Percentiles rank a stretch among this genome's conserved stretches.
Evolutionary conservation across 1,140 invertebrate species (phyloP).

Genomic region (Colletes latitarsis): DNA sequence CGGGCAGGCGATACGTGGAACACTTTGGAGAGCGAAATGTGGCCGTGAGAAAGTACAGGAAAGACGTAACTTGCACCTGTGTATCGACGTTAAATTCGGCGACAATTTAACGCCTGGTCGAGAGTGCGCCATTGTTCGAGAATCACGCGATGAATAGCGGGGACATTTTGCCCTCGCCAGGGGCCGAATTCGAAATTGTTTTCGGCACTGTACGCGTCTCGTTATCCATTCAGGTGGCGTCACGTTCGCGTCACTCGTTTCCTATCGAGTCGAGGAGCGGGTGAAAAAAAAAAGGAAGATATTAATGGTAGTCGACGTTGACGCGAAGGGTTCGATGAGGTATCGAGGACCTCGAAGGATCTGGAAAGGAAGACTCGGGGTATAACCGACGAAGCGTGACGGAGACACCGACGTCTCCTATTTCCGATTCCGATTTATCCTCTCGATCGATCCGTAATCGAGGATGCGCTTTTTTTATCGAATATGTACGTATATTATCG

Average conservation of each 20-base stretch:
- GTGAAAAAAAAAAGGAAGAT: slow-evolving; percentile 4
- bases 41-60: not conserved
- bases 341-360: not conserved
- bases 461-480: not conserved
- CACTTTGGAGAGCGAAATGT: not conserved
- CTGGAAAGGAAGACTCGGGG: slow-evolving; percentile 12
- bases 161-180: not conserved
- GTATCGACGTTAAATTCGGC: not conserved
- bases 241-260: slow-evolving; percentile 4
- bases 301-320: slow-evolving; percentile 35
- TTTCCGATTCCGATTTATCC: not conserved
- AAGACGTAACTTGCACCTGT: not conserved
- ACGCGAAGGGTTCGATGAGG: slow-evolving; percentile 10
- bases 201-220: slow-evolving; percentile 17
- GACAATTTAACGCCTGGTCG: not conserved
- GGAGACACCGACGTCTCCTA: slow-evolving; percentile 15
- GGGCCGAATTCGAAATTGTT: slow-evolving; percentile 14
- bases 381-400: slow-evolving; percentile 1
- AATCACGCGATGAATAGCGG: not conserved
- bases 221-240: slow-evolving; percentile 34
- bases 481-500: too few relatives aligned
- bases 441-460: not conserved
- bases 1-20: too few relatives aligned
- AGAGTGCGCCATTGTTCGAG: not conserved
- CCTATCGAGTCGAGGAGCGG: slow-evolving; percentile 9